Evolutionary conservation across 1,140 invertebrate species (phyloP).

Genomic region (Bombyx mandarina): DNA sequence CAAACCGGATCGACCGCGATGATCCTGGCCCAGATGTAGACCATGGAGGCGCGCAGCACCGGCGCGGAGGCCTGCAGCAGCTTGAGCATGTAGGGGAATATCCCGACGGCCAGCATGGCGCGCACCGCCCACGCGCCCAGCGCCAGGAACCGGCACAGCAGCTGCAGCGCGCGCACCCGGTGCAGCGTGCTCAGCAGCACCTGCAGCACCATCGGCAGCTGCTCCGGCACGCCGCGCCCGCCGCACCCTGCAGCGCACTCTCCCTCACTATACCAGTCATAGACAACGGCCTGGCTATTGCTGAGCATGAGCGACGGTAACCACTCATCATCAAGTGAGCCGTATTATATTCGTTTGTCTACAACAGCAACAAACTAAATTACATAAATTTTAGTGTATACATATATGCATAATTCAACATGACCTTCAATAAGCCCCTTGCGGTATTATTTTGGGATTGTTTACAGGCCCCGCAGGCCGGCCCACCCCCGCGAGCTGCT

Average conservation of each 20-base stretch:
- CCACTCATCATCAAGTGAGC: too few species aligned
- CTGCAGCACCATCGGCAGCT: slow-evolving; percentile 98
- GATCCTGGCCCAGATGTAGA: slow-evolving; percentile 99
- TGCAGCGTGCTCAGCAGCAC: slow-evolving; percentile 98
- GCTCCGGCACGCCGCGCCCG: slow-evolving; percentile 88
- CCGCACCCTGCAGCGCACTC: slow-evolving; percentile 70
- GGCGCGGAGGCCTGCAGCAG: slow-evolving; percentile 92
- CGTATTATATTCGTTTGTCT: too few species aligned
- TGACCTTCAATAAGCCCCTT: too few species aligned
- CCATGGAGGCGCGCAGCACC: slow-evolving; percentile 92
- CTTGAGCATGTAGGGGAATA: slow-evolving; percentile 99
- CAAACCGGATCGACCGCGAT: slow-evolving; percentile 94
- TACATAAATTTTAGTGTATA: too few species aligned
- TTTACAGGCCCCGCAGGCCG: too few species aligned
- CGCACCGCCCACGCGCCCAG: slow-evolving; percentile 98
- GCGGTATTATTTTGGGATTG: too few species aligned
- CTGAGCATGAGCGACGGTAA: too few species aligned
- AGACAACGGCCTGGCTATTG: too few species aligned
- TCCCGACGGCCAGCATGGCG: slow-evolving; percentile 95
- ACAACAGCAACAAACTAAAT: too few species aligned
- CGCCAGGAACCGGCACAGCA: slow-evolving; percentile 96
- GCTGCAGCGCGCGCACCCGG: slow-evolving; percentile 92
- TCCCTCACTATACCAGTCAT: too few species aligned
- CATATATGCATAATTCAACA: too few species aligned
- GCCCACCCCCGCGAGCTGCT: too few species aligned